Conservation (phyloP, 2,113 vertebrate genomes). For the Tonatia bakeri region DNA sequence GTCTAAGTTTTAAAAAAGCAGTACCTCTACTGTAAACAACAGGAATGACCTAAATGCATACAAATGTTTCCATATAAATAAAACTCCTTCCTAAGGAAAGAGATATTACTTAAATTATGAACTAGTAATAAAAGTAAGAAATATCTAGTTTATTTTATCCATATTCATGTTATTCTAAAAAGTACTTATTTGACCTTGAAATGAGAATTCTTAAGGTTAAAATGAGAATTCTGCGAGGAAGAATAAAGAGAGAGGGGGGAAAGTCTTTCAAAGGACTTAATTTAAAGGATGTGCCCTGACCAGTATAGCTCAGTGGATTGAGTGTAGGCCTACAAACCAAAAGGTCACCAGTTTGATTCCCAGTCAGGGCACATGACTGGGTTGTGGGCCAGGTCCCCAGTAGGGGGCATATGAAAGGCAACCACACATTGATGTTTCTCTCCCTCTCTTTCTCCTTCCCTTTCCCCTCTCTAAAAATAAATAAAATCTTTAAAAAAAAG, state of each 20-base stretch:
- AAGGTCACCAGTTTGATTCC: no score
- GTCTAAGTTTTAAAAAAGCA: conserved; percentile 64
- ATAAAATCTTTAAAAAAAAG: no score
- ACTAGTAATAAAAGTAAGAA: neutral
- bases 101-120: conserved; percentile 38
- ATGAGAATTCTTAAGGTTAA: conserved; percentile 45
- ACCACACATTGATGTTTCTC: no score
- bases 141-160: conserved; percentile 32
- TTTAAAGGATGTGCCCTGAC: neutral
- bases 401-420: no score
- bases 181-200: conserved; percentile 16
- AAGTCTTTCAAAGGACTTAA: neutral
- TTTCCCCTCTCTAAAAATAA: no score
- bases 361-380: no score
- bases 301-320: no score
- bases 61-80: conserved; percentile 54
- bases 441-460: no score
- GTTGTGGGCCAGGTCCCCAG: no score
- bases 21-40: conserved; percentile 69
- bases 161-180: conserved; percentile 13
- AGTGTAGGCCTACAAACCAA: no score
- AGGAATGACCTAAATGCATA: conserved; percentile 57
- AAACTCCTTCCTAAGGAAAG: conserved; percentile 34
- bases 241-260: neutral
- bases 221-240: conserved; percentile 32